Percentiles rank a stretch among this genome's conserved stretches.
Conservation (phyloP, 2,113 vertebrate genomes). For the Thinocorus orbignyianus region DNA sequence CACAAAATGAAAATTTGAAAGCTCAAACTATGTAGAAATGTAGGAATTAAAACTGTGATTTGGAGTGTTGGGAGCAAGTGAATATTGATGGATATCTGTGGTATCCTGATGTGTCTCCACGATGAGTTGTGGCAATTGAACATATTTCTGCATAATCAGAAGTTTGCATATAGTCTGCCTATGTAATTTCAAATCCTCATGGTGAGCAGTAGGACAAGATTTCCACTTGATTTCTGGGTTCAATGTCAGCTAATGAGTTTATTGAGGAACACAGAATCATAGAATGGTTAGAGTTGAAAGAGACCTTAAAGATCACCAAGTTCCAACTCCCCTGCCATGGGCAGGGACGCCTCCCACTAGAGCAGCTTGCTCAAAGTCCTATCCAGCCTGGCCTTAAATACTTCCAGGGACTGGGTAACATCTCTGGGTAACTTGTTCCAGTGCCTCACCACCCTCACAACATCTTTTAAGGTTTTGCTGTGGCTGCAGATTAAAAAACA, state of each 20-base stretch:
- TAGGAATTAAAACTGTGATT: neutral
- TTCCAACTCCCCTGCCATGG: too few relatives aligned
- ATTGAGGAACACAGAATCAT: neutral
- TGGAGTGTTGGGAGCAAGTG: neutral
- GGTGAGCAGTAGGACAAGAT: neutral
- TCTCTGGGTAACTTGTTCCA: too few relatives aligned
- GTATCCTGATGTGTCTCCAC: neutral
- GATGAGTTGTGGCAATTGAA: neutral
- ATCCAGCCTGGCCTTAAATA: too few relatives aligned
- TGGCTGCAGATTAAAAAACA: neutral
- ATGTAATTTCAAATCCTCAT: neutral
- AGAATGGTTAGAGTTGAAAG: too few relatives aligned
- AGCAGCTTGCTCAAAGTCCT: too few relatives aligned
- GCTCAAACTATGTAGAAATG: neutral
- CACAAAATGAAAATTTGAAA: neutral
- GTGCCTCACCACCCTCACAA: too few relatives aligned
- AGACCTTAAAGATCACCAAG: too few relatives aligned
- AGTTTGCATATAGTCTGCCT: neutral
- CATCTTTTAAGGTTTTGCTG: neutral
- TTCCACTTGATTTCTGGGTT: neutral
- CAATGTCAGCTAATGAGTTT: neutral
- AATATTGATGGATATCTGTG: neutral
- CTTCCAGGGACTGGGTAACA: too few relatives aligned
- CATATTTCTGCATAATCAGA: neutral
- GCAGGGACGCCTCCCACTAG: too few relatives aligned